Base-by-base conservation (phyloP, 2,113 vertebrate species). In the Riparia riparia region DNA sequence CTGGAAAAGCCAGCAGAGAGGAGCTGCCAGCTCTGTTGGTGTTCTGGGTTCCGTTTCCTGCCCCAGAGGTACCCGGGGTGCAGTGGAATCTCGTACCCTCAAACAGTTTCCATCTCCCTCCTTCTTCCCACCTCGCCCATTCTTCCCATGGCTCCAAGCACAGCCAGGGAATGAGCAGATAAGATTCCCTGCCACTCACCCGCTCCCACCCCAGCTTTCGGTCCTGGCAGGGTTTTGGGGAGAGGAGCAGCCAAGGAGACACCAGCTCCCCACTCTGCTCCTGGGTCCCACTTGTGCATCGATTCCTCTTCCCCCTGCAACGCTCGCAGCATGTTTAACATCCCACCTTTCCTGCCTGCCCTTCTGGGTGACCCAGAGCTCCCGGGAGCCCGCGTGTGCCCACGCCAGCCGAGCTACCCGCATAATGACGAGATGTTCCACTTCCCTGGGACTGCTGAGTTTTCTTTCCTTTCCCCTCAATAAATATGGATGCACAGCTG, bases 401-500 rank as follows among this genome's bases (percentile, higher is more conserved):
- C 56, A 21, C 5, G 1, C 70, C 65, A 12, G 73, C 73, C 25
- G 1, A 26, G 87, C 77, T 58, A 1, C 85, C 57, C 4, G 0
- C 47, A 0, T 61, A 51, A 91, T 85, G 81, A 79, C 82, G 76
- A 56, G 39, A 72, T 41, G 71, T 58, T 90, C 70, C 5, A 26
- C 70, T 86, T 86, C 9, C 91, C 91, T 65, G 84, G 89, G 84
- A 85, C 44, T 57, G 37, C 85, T 15, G 0, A 7, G 11, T 9
- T 68, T 54, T 57, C 10, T 77, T 83, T 29, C 86, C 42, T 89
- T 78, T 81, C 53, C 57, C 56, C 77, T 50, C 82, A 18, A 84
- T 94, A 95, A 88, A 95, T 88, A 91, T 65, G 88, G 93, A 95
- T 82, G 81, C 71, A 20, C 77, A 91, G 82, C 95, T 96, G 93